phyloP scores from a whole-genome alignment of 2,113 vertebrate genomes.

The Prionailurus viverrinus region DNA sequence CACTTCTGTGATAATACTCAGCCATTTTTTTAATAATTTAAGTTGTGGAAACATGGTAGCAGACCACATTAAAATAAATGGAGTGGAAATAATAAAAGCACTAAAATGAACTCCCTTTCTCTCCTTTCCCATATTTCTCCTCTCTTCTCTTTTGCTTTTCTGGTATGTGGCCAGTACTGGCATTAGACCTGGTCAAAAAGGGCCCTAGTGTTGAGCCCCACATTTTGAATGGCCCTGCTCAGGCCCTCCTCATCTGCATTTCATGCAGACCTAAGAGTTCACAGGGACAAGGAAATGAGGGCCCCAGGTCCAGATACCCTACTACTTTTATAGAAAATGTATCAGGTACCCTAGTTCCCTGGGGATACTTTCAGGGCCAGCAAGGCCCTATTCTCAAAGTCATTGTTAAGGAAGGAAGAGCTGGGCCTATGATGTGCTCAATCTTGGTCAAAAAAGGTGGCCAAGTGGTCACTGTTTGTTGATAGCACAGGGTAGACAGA shows the following conservation, averaged over 20 bases:
- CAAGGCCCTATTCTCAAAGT: neutral
- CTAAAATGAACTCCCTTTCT: neutral
- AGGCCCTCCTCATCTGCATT: neutral
- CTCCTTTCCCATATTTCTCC: neutral
- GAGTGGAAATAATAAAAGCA: neutral
- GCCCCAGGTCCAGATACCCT: neutral
- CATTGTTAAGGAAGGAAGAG: neutral
- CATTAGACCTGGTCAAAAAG: neutral
- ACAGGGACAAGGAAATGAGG: neutral
- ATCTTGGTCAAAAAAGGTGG: neutral
- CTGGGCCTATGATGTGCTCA: neutral
- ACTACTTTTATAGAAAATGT: neutral
- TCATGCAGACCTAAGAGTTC: neutral
- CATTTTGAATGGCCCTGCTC: neutral
- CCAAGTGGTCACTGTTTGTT: neutral
- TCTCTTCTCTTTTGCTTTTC: conserved; percentile 15
- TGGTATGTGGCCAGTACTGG: neutral
- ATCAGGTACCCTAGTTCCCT: neutral
- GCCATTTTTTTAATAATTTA: neutral
- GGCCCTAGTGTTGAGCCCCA: neutral
- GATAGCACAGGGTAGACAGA: neutral
- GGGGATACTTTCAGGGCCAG: neutral
- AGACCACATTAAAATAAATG: neutral
- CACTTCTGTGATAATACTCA: neutral
- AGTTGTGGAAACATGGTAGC: neutral